phyloP scores from a whole-genome alignment of 2,888 invertebrate species.

The Crepidodera aurea region DNA sequence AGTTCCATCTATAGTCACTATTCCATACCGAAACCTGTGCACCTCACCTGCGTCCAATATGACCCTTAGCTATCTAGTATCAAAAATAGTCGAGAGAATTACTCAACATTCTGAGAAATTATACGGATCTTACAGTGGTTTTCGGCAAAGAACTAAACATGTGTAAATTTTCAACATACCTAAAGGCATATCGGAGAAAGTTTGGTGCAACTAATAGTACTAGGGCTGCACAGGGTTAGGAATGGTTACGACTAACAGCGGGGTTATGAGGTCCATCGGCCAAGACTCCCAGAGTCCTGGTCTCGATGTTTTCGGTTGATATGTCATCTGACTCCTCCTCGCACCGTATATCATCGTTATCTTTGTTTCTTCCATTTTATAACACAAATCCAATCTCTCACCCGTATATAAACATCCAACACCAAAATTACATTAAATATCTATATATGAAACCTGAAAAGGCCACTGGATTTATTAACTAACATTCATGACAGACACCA shows the following conservation, averaged over 20 bases:
- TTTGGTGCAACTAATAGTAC: constrained; percentile 14
- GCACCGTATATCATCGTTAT: neutral
- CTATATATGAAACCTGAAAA: constrained; percentile 17
- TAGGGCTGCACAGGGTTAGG: constrained; percentile 32
- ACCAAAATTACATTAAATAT: constrained; percentile 18
- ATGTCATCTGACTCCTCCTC: constrained; percentile 54
- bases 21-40: constrained; percentile 36
- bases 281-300: constrained; percentile 47
- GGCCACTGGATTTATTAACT: constrained; percentile 16
- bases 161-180: constrained; percentile 38
- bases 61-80: constrained; percentile 37
- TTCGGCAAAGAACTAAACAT: constrained; percentile 27
- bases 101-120: constrained; percentile 35
- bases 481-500: constrained; percentile 4
- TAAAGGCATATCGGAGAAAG: constrained; percentile 32
- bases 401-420: constrained; percentile 11
- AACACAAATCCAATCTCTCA: constrained; percentile 27
- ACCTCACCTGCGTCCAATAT: constrained; percentile 22
- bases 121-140: constrained; percentile 24
- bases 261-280: constrained; percentile 48
- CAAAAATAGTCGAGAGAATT: constrained; percentile 39
- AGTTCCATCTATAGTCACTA: constrained; percentile 52
- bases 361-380: neutral
- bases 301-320: constrained; percentile 56
- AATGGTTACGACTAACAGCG: constrained; percentile 44